Base-by-base conservation (phyloP, 2,888 invertebrate genomes). In the Drosophila barbarae region DNA sequence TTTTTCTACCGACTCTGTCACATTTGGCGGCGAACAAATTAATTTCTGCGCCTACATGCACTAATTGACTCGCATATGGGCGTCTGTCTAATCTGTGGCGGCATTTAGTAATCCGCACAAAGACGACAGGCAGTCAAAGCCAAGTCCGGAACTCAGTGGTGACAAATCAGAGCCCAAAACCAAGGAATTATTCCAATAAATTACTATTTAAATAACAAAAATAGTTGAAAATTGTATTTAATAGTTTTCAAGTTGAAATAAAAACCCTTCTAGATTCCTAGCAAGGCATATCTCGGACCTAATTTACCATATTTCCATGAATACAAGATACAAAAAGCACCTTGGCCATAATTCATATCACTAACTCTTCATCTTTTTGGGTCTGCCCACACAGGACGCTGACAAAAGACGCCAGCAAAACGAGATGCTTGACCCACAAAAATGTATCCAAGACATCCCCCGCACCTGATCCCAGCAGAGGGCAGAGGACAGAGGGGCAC, bases 31-130 rank as follows among this genome's bases (percentile, higher is more conserved):
- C 77, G 77, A 77, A 80, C 80, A 83, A 83, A 80, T 83, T 80
- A 77, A 80, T 83, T 83, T 80, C 76, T 77, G 77, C 80, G 80
- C 83, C 80, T 83, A 80, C 83, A 83, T 83, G 71, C 76, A 76
- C 82, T 79, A 79, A 79, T 80, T 82, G 76, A 71, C 69, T 74
- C 70, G 72, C 76, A 74, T 46, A 66, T 78, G 69, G 76, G 69
- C 66, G 76, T 51, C 18, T 32, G 58, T 52, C 57, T 58, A 53
- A 76, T 72, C 76, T 78, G 76, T 57, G 71, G 42, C 69, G 72
- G 70, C 72, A 57, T 75, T 78, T 80, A 70, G 71, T 69, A 67
- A 76, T 60, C 59, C 59, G 60, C 32, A 35, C 54, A 54, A 60
- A 52, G 35, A 35, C 41, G 28, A 46, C 50, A 26, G 21, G 32